Conservation (phyloP, 2,888 invertebrate genomes). For the Homarus gammarus region DNA sequence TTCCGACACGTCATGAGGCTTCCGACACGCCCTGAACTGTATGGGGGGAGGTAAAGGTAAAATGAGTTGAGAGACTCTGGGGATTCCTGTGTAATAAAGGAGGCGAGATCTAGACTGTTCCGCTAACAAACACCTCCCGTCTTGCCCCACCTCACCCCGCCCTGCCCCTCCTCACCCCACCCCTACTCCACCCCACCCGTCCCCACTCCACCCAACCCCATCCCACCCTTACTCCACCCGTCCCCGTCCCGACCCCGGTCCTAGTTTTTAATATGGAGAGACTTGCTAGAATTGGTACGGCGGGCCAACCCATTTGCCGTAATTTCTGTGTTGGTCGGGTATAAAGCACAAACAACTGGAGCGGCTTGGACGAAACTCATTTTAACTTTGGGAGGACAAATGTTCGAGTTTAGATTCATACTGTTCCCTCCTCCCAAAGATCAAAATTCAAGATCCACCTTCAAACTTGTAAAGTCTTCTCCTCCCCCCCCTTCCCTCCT, state of each 20-base stretch:
- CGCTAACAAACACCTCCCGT: too few relatives aligned
- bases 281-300: neutral
- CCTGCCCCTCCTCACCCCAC: too few relatives aligned
- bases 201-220: too few relatives aligned
- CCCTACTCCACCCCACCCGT: too few relatives aligned
- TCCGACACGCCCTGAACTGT: too few relatives aligned
- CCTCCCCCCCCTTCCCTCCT: neutral
- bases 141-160: too few relatives aligned
- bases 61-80: too few relatives aligned
- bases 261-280: neutral
- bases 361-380: conserved; percentile 60
- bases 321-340: conserved; percentile 56
- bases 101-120: too few relatives aligned
- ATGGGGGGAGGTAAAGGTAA: too few relatives aligned
- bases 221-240: too few relatives aligned
- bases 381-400: conserved; percentile 67
- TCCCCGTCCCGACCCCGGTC: neutral
- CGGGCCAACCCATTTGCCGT: conserved; percentile 15
- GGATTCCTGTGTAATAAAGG: too few relatives aligned
- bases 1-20: too few relatives aligned
- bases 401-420: conserved; percentile 64
- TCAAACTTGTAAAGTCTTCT: conserved; percentile 38
- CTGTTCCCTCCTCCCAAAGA: conserved; percentile 59
- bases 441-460: conserved; percentile 61
- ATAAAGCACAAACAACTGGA: conserved; percentile 55